phyloP scores from a whole-genome alignment of 1,140 invertebrate genomes.

The Solenopsis invicta region DNA sequence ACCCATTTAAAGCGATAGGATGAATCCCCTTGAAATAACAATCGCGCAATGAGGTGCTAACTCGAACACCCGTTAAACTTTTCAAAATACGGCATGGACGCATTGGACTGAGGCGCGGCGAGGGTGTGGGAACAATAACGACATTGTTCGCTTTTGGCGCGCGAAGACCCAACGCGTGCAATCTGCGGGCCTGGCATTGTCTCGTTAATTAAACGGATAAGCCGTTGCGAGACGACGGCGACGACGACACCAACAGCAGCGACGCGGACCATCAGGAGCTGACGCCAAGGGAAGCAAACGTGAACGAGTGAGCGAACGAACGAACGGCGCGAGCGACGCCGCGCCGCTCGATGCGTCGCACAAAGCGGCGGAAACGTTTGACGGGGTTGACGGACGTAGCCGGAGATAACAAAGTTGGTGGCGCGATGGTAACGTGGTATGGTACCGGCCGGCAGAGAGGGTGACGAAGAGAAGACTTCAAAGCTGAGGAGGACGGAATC shows the following conservation, averaged over 20 bases:
- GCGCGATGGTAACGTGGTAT: constrained; percentile 43
- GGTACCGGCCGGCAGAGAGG: constrained; percentile 7
- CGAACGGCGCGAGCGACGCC: constrained; percentile 28
- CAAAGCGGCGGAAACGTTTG: constrained; percentile 82
- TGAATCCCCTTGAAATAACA: constrained; percentile 29
- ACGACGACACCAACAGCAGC: constrained; percentile 39
- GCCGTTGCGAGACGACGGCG: constrained; percentile 68
- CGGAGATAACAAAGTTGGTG: constrained; percentile 77
- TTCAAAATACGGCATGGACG: constrained; percentile 10
- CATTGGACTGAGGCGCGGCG: not conserved
- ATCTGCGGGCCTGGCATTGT: constrained; percentile 81
- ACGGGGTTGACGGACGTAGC: constrained; percentile 80
- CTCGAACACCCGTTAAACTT: constrained; percentile 43
- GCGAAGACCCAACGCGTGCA: constrained; percentile 71
- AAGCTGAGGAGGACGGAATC: constrained; percentile 5
- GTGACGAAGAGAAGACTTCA: constrained; percentile 23
- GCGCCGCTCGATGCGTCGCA: constrained; percentile 61
- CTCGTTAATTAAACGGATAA: constrained; percentile 86
- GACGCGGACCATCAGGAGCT: constrained; percentile 38
- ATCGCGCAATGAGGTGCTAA: constrained; percentile 34
- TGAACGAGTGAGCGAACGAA: constrained; percentile 11
- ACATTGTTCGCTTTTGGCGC: constrained; percentile 78
- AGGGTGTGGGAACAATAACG: constrained; percentile 76
- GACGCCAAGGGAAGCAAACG: constrained; percentile 31
- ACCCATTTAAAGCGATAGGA: not conserved